Base-by-base conservation (phyloP, 2,113 vertebrate species). In the Neoarius graeffei region DNA sequence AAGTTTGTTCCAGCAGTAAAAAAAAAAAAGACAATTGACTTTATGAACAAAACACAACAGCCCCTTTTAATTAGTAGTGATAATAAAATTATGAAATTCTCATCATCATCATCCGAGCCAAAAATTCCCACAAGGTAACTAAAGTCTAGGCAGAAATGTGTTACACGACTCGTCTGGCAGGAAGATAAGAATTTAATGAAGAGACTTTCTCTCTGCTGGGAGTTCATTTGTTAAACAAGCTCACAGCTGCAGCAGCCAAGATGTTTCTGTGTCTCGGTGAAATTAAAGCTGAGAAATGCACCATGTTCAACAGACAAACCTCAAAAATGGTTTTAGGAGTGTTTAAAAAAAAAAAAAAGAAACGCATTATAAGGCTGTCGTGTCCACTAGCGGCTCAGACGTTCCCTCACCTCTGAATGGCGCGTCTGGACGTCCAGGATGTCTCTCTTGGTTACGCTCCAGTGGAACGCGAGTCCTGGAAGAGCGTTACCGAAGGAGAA, bases 391-490 rank as follows among this genome's bases (percentile, higher is more conserved):
- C 5, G 1, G 35, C 19, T 20, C 60, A 66, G 60, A 66, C 20
- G 13, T 27, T 54, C 57, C 35, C 64, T 91, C 93, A 99, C 98
- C 97, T 99, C 98, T 0, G 91, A 94, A 90, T 98, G 96, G 67
- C 98, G 95, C 5, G 97, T 95, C 86, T 93, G 94, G 69, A 99
- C 83, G 71, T 98, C 97, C 92, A 99, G 92, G 67, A 96, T 95
- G 85, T 99, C 97, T 86, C 97, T 95, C 92, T 98, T 99, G 25
- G 95, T 97, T 89, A 97, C 97, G 50, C 97, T 96, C 98, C 98
- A 99, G 81, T 97, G 96, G 93, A 99, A 99, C 0, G 93, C 96
- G 84, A 99, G 93, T 2, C 95, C 95, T 0, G 98, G 98, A 4
- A 97, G 4, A 0, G 97, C 96, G 4, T 92, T 98, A 52, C 96